Conservation (phyloP, 2,797 vertebrate genomes). For the Amniataba percoides region DNA sequence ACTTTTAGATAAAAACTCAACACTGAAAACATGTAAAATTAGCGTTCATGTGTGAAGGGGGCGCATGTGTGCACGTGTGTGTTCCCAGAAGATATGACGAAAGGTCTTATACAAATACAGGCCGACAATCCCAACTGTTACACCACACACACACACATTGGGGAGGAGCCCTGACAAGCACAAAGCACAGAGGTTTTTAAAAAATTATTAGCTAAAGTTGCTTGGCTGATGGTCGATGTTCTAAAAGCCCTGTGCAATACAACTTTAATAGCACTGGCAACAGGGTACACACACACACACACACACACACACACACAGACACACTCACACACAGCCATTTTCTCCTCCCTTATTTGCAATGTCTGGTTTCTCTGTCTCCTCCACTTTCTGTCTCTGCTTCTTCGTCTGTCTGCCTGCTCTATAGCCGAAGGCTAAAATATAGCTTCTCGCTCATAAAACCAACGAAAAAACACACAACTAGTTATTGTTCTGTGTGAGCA, state of each 20-base stretch:
- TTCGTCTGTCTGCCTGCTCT: conserved; percentile 52
- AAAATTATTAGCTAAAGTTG: conserved; percentile 81
- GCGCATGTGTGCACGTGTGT: neutral
- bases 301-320: conserved; percentile 14
- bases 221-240: conserved; percentile 74
- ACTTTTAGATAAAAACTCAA: conserved; percentile 4
- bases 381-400: conserved; percentile 59
- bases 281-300: conserved; percentile 52
- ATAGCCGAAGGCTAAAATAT: conserved; percentile 63
- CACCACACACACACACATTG: conserved; percentile 37
- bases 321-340: conserved; percentile 52
- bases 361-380: conserved; percentile 69
- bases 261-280: conserved; percentile 80
- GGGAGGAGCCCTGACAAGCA: conserved; percentile 57
- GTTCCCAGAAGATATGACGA: conserved; percentile 22
- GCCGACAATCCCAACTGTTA: conserved; percentile 54
- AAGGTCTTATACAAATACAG: conserved; percentile 47
- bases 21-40: neutral
- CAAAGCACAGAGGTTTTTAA: conserved; percentile 79
- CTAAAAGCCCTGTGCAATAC: conserved; percentile 81
- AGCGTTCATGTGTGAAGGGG: neutral
- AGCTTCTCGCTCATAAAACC: conserved; percentile 65
- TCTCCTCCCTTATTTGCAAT: conserved; percentile 62
- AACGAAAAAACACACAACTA: conserved; percentile 62
- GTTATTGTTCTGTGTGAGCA: conserved; percentile 70